phyloP scores from a whole-genome alignment of 2,113 vertebrate genomes.

The Aspidoscelis tigris region DNA sequence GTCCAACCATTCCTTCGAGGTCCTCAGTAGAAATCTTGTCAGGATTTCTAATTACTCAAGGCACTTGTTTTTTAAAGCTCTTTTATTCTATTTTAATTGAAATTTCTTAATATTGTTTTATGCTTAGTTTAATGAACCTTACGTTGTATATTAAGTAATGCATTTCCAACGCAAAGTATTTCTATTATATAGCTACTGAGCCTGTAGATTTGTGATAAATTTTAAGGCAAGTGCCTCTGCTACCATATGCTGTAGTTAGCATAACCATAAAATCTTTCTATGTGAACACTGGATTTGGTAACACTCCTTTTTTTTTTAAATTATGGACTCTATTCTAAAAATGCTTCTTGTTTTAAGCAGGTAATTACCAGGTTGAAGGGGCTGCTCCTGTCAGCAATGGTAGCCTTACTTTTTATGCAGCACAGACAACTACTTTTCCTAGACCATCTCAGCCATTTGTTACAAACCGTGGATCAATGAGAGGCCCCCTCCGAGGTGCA shows the following conservation, averaged over 20 bases:
- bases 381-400: conserved; percentile 77
- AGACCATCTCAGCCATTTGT: conserved; percentile 82
- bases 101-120: too few relatives aligned
- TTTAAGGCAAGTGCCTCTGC: too few relatives aligned
- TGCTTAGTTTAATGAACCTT: too few relatives aligned
- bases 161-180: too few relatives aligned
- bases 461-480: conserved; percentile 78
- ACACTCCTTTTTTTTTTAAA: too few relatives aligned
- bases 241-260: too few relatives aligned
- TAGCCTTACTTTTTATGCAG: conserved; percentile 82
- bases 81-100: neutral
- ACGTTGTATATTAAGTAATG: too few relatives aligned
- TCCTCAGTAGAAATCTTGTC: neutral
- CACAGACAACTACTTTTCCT: conserved; percentile 74
- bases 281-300: too few relatives aligned
- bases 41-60: neutral
- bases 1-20: neutral
- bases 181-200: too few relatives aligned
- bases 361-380: conserved; percentile 80
- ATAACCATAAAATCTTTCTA: too few relatives aligned
- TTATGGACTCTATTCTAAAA: neutral
- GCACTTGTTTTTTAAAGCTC: neutral
- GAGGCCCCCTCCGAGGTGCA: conserved; percentile 84
- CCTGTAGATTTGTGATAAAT: too few relatives aligned
- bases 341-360: conserved; percentile 63